Evolutionary conservation across 2,797 vertebrate genomes (phyloP).

Genomic region (Danio kyathit): DNA sequence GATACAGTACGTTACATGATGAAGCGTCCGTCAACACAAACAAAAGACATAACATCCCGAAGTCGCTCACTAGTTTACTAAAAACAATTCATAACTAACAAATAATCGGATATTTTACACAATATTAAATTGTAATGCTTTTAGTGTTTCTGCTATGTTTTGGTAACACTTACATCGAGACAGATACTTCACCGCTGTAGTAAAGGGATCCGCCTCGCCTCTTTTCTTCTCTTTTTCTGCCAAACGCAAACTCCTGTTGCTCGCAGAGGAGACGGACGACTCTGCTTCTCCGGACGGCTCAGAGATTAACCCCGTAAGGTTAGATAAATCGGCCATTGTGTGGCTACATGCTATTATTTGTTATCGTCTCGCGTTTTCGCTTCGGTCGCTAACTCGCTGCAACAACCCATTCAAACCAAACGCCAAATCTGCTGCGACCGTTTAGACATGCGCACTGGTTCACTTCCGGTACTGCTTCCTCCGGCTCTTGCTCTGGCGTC

Average conservation of each 20-base stretch:
- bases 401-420: slow-evolving; percentile 72
- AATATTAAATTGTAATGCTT: neutral
- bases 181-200: slow-evolving; percentile 75
- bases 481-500: neutral
- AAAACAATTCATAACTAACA: neutral
- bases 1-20: neutral
- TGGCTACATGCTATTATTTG: slow-evolving; percentile 66
- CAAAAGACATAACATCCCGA: neutral
- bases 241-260: slow-evolving; percentile 74
- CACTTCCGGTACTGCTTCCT: slow-evolving; percentile 8
- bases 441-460: slow-evolving; percentile 76
- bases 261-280: slow-evolving; percentile 59
- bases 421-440: slow-evolving; percentile 81
- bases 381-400: rapidly evolving
- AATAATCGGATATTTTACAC: no score
- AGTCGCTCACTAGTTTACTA: neutral
- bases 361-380: slow-evolving; percentile 31
- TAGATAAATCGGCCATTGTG: slow-evolving; percentile 69
- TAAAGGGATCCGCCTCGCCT: slow-evolving; percentile 70
- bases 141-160: neutral
- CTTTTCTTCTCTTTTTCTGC: slow-evolving; percentile 72
- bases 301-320: slow-evolving; percentile 52
- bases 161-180: slow-evolving; percentile 66
- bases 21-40: neutral
- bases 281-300: slow-evolving; percentile 57